Evolutionary conservation across 2,113 vertebrate species (phyloP).

Genomic region (Saccopteryx bilineata): DNA sequence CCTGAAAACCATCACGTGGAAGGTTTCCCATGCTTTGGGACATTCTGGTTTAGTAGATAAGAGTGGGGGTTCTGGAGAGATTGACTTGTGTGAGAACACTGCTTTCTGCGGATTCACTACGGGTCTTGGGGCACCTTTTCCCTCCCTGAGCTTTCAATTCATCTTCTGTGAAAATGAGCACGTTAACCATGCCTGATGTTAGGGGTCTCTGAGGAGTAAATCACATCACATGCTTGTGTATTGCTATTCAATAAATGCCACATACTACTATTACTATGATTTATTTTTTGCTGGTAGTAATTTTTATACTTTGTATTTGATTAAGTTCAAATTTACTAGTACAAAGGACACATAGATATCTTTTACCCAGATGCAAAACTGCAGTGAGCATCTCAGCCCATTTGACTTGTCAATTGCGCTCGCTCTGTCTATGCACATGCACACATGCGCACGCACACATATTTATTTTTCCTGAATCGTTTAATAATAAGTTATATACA

Average conservation of each 20-base stretch:
- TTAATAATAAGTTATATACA: neutral
- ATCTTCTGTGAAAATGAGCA: neutral
- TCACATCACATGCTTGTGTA: neutral
- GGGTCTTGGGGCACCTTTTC: neutral
- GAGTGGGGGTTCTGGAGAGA: neutral
- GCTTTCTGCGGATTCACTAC: neutral
- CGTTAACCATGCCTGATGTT: no score
- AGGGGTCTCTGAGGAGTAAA: neutral
- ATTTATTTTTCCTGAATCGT: neutral
- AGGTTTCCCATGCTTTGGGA: neutral
- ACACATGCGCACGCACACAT: neutral
- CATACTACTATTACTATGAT: neutral
- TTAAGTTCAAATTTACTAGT: neutral
- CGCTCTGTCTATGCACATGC: neutral
- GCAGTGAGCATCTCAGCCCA: neutral
- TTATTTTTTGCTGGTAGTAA: neutral
- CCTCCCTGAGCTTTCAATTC: neutral
- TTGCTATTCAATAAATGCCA: neutral
- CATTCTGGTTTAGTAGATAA: fast-evolving
- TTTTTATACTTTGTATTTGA: neutral
- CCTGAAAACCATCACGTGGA: neutral
- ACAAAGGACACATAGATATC: neutral
- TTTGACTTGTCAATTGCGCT: neutral
- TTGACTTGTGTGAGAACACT: fast-evolving
- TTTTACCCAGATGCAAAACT: neutral